These are phyloP conservation scores for Acanthosoma haemorrhoidale DNA, from an alignment of 2,888 invertebrate species.

Conservation along the genomic window DNA sequence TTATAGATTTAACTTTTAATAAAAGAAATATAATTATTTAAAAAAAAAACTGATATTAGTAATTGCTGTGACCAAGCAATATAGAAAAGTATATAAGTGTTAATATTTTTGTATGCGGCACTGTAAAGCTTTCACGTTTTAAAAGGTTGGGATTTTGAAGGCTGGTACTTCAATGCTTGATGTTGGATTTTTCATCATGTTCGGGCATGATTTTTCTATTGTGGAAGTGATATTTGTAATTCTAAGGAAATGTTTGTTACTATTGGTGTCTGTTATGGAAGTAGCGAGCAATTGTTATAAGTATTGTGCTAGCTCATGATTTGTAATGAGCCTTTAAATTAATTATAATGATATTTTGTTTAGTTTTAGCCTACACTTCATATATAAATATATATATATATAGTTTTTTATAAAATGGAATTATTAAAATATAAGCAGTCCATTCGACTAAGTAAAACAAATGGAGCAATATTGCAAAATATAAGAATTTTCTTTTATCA, in stretches of 20 bases:
- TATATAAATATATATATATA: neutral
- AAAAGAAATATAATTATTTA: neutral
- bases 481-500: neutral
- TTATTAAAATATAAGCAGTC: slow-evolving; percentile 6
- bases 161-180: slow-evolving; percentile 34
- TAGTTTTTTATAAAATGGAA: slow-evolving; percentile 15
- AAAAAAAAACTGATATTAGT: neutral
- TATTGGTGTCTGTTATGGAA: neutral
- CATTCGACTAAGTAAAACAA: neutral
- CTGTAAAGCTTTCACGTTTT: neutral
- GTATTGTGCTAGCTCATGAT: neutral
- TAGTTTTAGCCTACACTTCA: neutral
- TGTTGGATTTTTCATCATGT: slow-evolving; percentile 32
- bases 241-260: neutral
- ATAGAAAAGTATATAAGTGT: slow-evolving; percentile 28
- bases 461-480: neutral
- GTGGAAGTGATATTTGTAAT: neutral
- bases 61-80: slow-evolving; percentile 37
- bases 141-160: slow-evolving; percentile 30
- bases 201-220: neutral
- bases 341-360: slow-evolving; percentile 7
- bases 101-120: slow-evolving; percentile 22
- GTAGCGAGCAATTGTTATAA: neutral
- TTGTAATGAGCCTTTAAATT: neutral
- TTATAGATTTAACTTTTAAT: neutral